Evolutionary conservation across 2,113 vertebrate genomes (phyloP).

Genomic region (Callithrix jacchus): DNA sequence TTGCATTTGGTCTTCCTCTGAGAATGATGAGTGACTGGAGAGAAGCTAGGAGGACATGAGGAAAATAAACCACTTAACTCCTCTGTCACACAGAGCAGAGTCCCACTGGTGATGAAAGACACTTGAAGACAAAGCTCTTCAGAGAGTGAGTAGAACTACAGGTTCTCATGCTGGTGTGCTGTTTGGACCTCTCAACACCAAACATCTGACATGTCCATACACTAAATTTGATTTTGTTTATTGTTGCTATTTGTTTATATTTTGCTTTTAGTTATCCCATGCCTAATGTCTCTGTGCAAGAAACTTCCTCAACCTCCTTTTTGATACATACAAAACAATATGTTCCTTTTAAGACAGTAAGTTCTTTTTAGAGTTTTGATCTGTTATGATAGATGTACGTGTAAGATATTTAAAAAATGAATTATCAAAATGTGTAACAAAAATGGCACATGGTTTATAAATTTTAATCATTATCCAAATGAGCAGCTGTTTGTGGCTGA

Average conservation of each 20-base stretch:
- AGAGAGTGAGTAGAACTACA: neutral
- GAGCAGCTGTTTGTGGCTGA: conserved; percentile 51
- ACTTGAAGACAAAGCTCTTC: neutral
- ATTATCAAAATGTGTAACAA: neutral
- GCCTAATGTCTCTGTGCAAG: neutral
- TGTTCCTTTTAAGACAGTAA: neutral
- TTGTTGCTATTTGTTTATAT: neutral
- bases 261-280: neutral
- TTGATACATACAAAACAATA: neutral
- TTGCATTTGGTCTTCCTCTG: neutral
- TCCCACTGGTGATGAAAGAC: no score
- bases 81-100: neutral
- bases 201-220: neutral
- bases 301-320: neutral
- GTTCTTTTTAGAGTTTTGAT: neutral
- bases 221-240: neutral
- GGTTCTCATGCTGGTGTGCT: neutral
- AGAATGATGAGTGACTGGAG: neutral
- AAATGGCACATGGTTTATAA: neutral
- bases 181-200: neutral
- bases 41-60: neutral
- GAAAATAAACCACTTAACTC: neutral
- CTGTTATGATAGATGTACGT: neutral
- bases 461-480: conserved; percentile 62
- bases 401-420: conserved; percentile 36